phyloP scores from a whole-genome alignment of 2,113 vertebrate species.

The Erinaceus europaeus region DNA sequence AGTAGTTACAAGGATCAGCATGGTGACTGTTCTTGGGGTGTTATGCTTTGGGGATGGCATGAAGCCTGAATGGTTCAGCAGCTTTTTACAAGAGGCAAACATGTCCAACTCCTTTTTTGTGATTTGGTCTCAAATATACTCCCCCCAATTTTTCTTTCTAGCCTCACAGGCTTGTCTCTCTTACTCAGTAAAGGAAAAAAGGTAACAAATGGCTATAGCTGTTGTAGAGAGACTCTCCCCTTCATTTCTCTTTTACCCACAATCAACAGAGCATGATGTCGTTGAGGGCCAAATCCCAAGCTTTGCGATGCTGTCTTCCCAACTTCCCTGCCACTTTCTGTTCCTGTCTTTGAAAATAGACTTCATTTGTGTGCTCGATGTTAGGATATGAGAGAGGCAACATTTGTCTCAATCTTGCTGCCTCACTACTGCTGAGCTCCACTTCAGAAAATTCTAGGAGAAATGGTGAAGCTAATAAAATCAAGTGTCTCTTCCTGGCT shows the following conservation, averaged over 20 bases:
- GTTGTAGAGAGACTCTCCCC: not conserved
- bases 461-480: not conserved
- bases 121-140: not conserved
- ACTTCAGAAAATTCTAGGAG: conserved; percentile 5
- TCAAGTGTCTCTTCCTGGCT: no score
- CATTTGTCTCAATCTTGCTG: conserved; percentile 1
- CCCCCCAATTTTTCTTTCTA: not conserved
- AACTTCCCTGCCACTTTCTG: conserved; percentile 4
- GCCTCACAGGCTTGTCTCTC: not conserved
- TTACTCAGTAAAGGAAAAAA: not conserved
- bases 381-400: conserved; percentile 45
- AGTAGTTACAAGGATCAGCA: not conserved
- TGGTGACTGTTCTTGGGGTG: not conserved
- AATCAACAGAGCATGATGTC: not conserved
- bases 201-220: not conserved
- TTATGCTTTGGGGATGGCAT: not conserved
- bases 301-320: not conserved
- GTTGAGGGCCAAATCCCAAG: not conserved
- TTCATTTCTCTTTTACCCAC: not conserved
- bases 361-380: conserved; percentile 13
- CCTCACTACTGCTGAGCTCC: not conserved
- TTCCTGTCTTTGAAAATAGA: conserved; percentile 59
- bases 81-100: not conserved
- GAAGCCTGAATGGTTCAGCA: not conserved
- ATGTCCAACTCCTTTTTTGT: not conserved